Evolutionary conservation across 2,797 vertebrate genomes (phyloP).

Genomic region (Nyctalus aviator): DNA sequence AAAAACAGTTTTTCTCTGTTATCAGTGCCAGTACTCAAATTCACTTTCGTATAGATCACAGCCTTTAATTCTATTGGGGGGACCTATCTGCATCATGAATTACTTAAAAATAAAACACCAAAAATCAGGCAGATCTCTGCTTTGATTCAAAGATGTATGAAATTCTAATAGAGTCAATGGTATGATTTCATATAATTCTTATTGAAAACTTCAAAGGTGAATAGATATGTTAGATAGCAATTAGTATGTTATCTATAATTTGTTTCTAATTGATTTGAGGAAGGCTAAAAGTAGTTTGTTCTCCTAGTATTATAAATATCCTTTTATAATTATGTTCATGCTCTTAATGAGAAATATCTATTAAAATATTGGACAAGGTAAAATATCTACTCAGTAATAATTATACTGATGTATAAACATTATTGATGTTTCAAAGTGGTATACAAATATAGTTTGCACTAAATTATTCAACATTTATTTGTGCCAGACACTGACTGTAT

Average conservation of each 20-base stretch:
- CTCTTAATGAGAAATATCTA: not conserved
- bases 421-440: not conserved
- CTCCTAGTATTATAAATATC: not conserved
- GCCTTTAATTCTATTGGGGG: slow-evolving; percentile 36
- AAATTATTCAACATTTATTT: not conserved
- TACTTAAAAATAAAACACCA: slow-evolving; percentile 14
- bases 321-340: slow-evolving; percentile 38
- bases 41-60: slow-evolving; percentile 43
- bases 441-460: not conserved
- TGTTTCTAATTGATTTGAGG: slow-evolving; percentile 47
- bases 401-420: not conserved
- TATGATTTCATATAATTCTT: slow-evolving; percentile 27
- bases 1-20: slow-evolving; percentile 58
- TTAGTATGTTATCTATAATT: slow-evolving; percentile 43
- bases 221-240: slow-evolving; percentile 35
- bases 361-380: slow-evolving; percentile 26
- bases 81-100: slow-evolving; percentile 32
- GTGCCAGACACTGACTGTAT: not conserved
- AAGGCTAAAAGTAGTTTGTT: slow-evolving; percentile 11
- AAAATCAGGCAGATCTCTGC: slow-evolving; percentile 13
- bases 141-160: slow-evolving; percentile 63
- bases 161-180: slow-evolving; percentile 62
- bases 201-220: slow-evolving; percentile 51
- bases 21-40: slow-evolving; percentile 40
- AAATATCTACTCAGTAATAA: slow-evolving; percentile 26